Percentiles rank a stretch among this genome's conserved stretches.
phyloP scores from a whole-genome alignment of 2,888 invertebrate species.

The Mylabris sibirica region DNA sequence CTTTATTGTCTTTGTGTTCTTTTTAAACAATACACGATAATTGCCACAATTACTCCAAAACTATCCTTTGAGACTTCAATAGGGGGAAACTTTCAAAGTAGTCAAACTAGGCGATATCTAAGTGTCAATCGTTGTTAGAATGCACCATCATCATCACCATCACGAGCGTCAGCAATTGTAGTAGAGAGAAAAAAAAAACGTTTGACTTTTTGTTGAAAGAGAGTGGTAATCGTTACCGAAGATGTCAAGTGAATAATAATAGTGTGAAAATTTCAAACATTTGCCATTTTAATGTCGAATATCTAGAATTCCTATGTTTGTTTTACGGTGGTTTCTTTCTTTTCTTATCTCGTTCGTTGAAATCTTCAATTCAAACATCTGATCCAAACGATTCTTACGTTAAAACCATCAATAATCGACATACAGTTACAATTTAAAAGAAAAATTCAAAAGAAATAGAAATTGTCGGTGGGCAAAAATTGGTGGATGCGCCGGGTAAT shows the following conservation, averaged over 20 bases:
- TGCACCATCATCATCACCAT: background rate
- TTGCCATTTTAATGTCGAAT: background rate
- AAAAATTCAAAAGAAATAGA: background rate
- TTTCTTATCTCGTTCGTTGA: background rate
- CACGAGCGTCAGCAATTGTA: background rate
- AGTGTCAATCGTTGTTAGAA: background rate
- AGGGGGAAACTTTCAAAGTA: background rate
- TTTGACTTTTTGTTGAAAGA: background rate
- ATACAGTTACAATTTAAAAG: background rate
- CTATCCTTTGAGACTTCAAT: background rate
- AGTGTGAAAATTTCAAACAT: background rate
- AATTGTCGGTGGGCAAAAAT: background rate
- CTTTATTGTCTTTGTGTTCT: too few relatives aligned
- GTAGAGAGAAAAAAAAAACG: background rate
- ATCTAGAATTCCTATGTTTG: background rate
- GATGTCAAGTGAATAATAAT: constrained; percentile 2
- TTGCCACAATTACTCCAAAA: background rate
- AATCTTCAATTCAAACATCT: background rate
- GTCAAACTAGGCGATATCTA: background rate
- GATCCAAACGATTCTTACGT: background rate
- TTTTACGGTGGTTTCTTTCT: background rate
- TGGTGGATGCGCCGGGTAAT: background rate
- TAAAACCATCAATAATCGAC: background rate
- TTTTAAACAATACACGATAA: background rate
- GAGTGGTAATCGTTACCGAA: background rate